Evolutionary conservation across 2,888 invertebrate genomes (phyloP), one percentile per base, ranked within the genome.

Genomic region (Nasonia oneida): DNA sequence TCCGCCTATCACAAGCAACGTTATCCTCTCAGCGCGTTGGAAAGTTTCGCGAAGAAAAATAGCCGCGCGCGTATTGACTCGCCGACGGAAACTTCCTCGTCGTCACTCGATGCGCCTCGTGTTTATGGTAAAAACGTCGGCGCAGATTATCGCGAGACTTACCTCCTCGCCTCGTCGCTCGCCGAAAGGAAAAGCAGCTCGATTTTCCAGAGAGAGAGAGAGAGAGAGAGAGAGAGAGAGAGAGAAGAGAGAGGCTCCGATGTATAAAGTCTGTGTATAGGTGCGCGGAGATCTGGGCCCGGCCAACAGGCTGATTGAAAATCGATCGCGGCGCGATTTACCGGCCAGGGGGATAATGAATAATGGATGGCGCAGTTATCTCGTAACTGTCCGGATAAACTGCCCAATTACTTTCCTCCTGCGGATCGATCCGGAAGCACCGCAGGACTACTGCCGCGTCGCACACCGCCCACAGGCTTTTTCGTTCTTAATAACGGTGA

Each of bases 381-480:
- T 87, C 87, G 87, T 86, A 88, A 88, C 87, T 87, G 87, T 86
- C 84, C 86, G 82, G 86, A 88, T 88, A 87, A 88, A 88, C 87
- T 86, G 87, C 87, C 87, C 88, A 88, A 88, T 88, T 88, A 88
- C 87, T 88, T 88, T 87, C 83, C 79, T 86, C 64, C 37, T n/a
- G 37, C 37, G 50, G 47, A 86, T 85, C 85, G 86, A 87, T 85
- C 84, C 75, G 23, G 42, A 71, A 71, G 75, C 50, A 29, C n/a
- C 18, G 33, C n/a, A n/a, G 47, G 57, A 33, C 47, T 8, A 12
- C 47, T 10, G 47, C 47, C 47, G 14, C 57, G 47, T 10, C 18
- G 57, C 50, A 3, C 64, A 47, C 39, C 10, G 79, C 61, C 81
- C 86, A 76, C 71, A 81, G 83, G 64, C n/a, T 86, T 86, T 81